These are phyloP conservation scores for Strigamia transsilvanica DNA, from an alignment of 2,888 invertebrate species.

Conservation along the genomic window DNA sequence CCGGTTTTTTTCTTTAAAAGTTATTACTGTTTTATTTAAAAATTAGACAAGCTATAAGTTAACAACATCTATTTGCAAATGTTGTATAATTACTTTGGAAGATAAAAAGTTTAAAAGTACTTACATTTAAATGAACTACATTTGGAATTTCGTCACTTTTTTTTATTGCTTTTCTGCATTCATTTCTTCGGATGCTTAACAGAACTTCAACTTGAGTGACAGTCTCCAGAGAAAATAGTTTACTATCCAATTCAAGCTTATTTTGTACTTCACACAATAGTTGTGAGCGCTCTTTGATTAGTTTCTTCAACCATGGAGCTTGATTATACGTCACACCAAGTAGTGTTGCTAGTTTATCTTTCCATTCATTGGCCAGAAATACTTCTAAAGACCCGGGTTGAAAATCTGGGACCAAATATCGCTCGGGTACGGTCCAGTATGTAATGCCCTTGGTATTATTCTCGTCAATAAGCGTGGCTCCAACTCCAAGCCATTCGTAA, in stretches of 20 bases:
- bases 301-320: not conserved
- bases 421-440: not conserved
- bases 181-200: constrained; percentile 6
- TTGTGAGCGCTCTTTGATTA: not conserved
- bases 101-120: not conserved
- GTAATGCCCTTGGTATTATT: not conserved
- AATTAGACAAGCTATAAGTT: too few relatives aligned
- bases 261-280: not conserved
- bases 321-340: not conserved
- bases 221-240: not conserved
- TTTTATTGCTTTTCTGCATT: not conserved
- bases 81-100: too few relatives aligned
- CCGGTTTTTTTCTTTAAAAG: too few relatives aligned
- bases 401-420: not conserved
- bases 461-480: not conserved
- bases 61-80: too few relatives aligned
- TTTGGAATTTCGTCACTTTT: not conserved
- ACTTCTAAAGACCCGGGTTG: not conserved
- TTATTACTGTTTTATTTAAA: too few relatives aligned
- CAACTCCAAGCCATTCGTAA: constrained; percentile 40
- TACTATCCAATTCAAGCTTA: not conserved
- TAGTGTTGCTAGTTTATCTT: not conserved
- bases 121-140: not conserved
- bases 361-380: not conserved
- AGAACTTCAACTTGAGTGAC: not conserved